These are phyloP conservation scores for Tolmerus cingulatus DNA, from an alignment of 2,888 invertebrate species.

Conservation along the genomic window DNA sequence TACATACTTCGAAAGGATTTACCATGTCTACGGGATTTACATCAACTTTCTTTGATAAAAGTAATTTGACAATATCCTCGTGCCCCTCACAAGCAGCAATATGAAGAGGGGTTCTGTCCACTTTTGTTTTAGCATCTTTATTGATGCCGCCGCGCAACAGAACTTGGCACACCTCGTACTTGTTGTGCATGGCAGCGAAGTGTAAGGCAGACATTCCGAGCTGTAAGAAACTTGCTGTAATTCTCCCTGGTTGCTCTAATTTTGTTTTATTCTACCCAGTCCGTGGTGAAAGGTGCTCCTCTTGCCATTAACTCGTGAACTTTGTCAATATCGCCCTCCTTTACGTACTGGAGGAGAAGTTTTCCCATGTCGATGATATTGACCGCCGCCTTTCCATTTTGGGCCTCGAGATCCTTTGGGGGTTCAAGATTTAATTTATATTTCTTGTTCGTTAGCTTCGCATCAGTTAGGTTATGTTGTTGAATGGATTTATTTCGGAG, in stretches of 20 bases:
- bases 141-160: conserved; percentile 86
- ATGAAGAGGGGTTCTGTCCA: conserved; percentile 90
- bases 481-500: neutral
- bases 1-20: conserved; percentile 48
- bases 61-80: conserved; percentile 73
- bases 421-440: neutral
- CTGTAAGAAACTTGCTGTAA: conserved; percentile 62
- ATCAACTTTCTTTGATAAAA: conserved; percentile 75
- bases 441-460: neutral
- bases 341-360: conserved; percentile 79
- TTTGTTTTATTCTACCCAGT: conserved; percentile 74
- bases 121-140: conserved; percentile 89
- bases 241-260: neutral
- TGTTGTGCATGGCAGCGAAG: conserved; percentile 84
- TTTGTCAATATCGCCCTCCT: conserved; percentile 78
- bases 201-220: conserved; percentile 90
- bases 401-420: neutral
- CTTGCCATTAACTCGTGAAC: conserved; percentile 81
- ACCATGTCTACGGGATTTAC: conserved; percentile 83
- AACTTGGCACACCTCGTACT: conserved; percentile 79
- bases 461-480: neutral
- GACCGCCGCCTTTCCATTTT: conserved; percentile 28
- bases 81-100: conserved; percentile 88
- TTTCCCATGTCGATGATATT: conserved; percentile 82
- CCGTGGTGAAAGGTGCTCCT: conserved; percentile 91